A percentile compares a stretch with the other conserved stretches of the same genome.
phyloP scores from a whole-genome alignment of 2,113 vertebrate genomes.

The Myotis davidii region DNA sequence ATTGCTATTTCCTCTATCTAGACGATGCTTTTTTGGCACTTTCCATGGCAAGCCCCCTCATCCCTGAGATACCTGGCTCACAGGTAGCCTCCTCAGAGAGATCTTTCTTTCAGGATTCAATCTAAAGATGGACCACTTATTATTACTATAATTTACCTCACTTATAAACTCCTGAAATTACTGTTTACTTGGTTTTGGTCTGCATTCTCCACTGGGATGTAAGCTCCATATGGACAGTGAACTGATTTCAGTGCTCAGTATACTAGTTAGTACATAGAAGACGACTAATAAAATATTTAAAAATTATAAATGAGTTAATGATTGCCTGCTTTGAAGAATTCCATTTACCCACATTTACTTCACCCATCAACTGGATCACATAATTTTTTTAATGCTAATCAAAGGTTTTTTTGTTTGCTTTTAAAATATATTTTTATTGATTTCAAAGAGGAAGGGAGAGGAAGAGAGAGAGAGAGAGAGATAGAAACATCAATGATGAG shows the following conservation, averaged over 20 bases:
- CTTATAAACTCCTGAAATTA: slow-evolving; percentile 1
- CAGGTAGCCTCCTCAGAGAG: background rate
- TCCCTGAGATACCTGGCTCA: background rate
- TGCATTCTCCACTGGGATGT: background rate
- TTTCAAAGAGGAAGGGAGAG: too few relatives aligned
- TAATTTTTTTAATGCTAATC: background rate
- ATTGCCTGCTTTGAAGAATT: slow-evolving; percentile 19
- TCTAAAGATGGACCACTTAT: background rate
- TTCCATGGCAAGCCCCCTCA: background rate
- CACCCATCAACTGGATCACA: background rate
- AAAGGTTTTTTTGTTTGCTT: background rate
- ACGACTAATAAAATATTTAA: background rate
- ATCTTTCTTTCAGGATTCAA: background rate
- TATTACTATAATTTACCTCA: background rate
- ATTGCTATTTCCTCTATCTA: background rate
- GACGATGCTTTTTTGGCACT: background rate
- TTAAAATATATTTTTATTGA: too few relatives aligned
- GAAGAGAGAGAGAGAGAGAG: too few relatives aligned
- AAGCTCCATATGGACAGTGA: background rate
- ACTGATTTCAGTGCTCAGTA: background rate
- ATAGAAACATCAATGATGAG: too few relatives aligned
- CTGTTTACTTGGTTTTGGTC: background rate
- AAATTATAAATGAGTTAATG: background rate
- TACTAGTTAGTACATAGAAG: background rate
- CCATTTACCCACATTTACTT: background rate